Evolutionary conservation across 2,888 invertebrate species (phyloP).

Genomic region (Minunthozetes semirufus): DNA sequence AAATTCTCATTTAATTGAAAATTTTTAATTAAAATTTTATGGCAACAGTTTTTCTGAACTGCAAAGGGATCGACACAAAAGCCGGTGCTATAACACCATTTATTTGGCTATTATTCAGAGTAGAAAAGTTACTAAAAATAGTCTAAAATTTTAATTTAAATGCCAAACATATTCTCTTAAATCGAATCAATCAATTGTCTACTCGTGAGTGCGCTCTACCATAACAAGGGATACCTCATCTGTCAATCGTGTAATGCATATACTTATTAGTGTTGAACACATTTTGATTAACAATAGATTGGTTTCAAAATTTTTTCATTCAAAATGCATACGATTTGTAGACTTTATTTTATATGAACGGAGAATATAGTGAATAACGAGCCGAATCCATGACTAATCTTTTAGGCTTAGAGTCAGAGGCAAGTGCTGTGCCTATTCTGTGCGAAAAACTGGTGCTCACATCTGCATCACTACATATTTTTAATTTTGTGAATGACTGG

Average conservation of each 20-base stretch:
- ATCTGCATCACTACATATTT: slow-evolving; percentile 27
- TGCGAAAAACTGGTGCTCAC: background rate
- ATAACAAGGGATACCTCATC: background rate
- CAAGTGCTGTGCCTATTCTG: background rate
- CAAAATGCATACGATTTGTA: no score
- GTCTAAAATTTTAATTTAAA: slow-evolving; percentile 17
- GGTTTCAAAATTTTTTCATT: background rate
- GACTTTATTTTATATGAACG: background rate
- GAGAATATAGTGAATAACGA: background rate
- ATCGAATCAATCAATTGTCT: slow-evolving; percentile 19
- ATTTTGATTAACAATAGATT: slow-evolving; percentile 25
- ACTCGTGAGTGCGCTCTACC: background rate
- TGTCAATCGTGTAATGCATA: slow-evolving; percentile 19
- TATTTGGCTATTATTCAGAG: background rate
- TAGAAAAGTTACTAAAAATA: background rate
- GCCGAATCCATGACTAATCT: background rate
- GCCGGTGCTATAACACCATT: no score
- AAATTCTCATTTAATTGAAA: no score
- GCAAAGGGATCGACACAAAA: no score
- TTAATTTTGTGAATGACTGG: background rate
- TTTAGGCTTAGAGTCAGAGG: background rate
- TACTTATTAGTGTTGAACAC: slow-evolving; percentile 24
- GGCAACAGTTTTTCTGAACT: no score
- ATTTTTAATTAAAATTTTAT: no score
- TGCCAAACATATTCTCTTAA: slow-evolving; percentile 8